Percentiles rank a stretch among this genome's conserved stretches.
Evolutionary conservation across 2,797 vertebrate species (phyloP).

Genomic region (Trachurus trachurus): DNA sequence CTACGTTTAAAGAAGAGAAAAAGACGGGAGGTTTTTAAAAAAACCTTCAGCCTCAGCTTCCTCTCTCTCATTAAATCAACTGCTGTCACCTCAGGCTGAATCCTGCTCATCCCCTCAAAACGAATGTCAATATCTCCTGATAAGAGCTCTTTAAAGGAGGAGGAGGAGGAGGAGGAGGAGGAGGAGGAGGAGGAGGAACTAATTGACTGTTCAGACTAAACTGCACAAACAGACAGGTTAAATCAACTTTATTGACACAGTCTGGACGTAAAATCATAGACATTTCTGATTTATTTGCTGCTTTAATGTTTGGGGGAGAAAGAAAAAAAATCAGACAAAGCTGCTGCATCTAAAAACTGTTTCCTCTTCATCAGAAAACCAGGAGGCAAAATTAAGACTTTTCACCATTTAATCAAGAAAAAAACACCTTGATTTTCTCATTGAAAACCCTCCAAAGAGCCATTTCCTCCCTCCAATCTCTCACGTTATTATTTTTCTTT

Average conservation of each 20-base stretch:
- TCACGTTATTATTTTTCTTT: neutral
- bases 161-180: neutral
- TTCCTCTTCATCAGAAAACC: neutral
- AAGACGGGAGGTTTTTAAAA: too few species aligned
- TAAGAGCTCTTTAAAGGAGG: neutral
- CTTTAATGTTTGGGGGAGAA: neutral
- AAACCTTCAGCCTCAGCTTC: neutral
- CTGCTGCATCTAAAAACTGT: neutral
- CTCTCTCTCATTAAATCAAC: neutral
- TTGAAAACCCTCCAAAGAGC: neutral
- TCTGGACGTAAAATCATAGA: neutral
- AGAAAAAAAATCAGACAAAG: neutral
- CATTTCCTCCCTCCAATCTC: neutral
- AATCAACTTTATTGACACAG: neutral
- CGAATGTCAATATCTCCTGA: neutral
- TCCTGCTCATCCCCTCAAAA: slow-evolving; percentile 18
- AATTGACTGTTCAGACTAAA: slow-evolving; percentile 30
- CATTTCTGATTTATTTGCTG: neutral
- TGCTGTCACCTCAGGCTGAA: neutral
- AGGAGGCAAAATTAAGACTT: neutral
- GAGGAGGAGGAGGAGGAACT: neutral
- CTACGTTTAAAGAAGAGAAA: too few species aligned
- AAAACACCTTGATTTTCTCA: neutral
- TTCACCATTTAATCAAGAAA: neutral
- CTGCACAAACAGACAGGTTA: neutral